A percentile compares a stretch with the other conserved stretches of the same genome.
Evolutionary conservation across 2,888 invertebrate genomes (phyloP).

Genomic region (Bellardia pandia): DNA sequence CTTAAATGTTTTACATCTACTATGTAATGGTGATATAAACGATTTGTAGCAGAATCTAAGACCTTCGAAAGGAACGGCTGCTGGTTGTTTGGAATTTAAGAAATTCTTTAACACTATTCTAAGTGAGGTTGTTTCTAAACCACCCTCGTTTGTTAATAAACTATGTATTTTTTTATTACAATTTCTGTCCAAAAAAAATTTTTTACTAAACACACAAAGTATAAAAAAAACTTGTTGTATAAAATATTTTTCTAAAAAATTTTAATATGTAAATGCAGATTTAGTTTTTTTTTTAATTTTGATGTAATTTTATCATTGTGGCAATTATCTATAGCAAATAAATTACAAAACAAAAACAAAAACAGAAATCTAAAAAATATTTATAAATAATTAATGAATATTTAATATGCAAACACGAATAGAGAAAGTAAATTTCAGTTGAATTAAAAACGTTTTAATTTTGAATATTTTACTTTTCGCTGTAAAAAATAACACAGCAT

Average conservation of each 20-base stretch:
- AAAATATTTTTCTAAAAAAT: background rate
- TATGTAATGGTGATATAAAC: too few relatives aligned
- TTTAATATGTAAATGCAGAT: background rate
- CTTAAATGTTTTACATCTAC: too few relatives aligned
- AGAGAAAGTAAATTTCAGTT: constrained; percentile 56
- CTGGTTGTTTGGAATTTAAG: too few relatives aligned
- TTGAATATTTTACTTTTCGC: constrained; percentile 2
- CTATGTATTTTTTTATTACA: background rate
- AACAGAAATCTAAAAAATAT: background rate
- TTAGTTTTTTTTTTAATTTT: background rate
- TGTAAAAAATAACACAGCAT: background rate
- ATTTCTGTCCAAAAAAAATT: background rate
- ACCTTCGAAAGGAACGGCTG: too few relatives aligned
- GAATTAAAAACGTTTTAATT: constrained; percentile 10
- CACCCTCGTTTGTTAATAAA: background rate
- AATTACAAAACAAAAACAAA: background rate
- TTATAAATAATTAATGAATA: constrained; percentile 42
- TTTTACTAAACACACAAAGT: background rate
- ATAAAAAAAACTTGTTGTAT: constrained; percentile 1
- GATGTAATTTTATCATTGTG: background rate
- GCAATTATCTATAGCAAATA: background rate
- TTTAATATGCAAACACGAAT: constrained; percentile 46
- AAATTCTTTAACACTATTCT: too few relatives aligned
- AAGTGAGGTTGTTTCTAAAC: background rate
- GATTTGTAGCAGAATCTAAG: too few relatives aligned